Evolutionary conservation across 2,888 invertebrate genomes (phyloP), one percentile per base, ranked within the genome.

Genomic region (Mystacides longicornis): DNA sequence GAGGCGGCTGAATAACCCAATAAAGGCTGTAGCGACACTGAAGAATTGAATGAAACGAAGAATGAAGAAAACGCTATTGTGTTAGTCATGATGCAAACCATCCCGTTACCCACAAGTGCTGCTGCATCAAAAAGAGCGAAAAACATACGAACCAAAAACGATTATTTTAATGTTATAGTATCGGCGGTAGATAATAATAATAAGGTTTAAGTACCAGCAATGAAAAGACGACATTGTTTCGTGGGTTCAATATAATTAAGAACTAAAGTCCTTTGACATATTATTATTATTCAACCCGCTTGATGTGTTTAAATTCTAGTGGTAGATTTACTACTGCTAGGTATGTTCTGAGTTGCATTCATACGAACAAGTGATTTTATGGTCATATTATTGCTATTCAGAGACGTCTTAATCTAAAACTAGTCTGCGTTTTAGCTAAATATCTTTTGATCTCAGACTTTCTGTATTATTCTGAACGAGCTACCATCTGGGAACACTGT

Each of bases 221-320:
- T 33, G 45, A 37, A 42, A 51, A 54, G 51, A 51, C 59, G 48
- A 60, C 57, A 65, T 54, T 56, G 54, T 60, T 60, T 63, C 65
- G 66, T 68, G 67, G 67, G 67, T 65, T 62, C 55, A 62, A 66
- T 66, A 68, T 69, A 69, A 69, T 71, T 69, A 69, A 68, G 67
- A 67, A 65, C 66, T 64, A 60, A 65, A 65, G 66, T 67, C 65
- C 63, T 59, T 58, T 63, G 64, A 64, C 65, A 37, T 37, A 37
- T n/a, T n/a, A n/a, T n/a, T n/a, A 3, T 14, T 14, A 16, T 14
- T 58, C 59, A 63, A 63, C 66, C n/a, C n/a, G n/a, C n/a, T 64
- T 63, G 60, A 61, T 57, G n/a, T 63, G 58, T 63, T 63, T 60
- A 50, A 63, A 56, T 56, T 59, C 59, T 60, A 63, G 55, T 55